Evolutionary conservation across 2,113 vertebrate species (phyloP).

Genomic region (Heloderma charlesbogerti): DNA sequence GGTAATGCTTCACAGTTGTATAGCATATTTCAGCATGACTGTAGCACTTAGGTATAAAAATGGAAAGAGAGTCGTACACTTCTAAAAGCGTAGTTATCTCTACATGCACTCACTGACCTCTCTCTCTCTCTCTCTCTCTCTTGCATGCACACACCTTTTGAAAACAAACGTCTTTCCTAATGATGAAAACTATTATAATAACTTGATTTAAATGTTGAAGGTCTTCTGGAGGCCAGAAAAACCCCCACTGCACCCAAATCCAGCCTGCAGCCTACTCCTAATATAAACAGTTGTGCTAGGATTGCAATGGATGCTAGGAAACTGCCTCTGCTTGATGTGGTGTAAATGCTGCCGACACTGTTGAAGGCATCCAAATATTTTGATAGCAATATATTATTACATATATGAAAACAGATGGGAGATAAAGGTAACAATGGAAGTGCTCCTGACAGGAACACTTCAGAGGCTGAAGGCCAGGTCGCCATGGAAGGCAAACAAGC

Average conservation of each 20-base stretch:
- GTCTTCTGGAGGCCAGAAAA: neutral
- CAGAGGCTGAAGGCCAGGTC: neutral
- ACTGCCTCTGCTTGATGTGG: neutral
- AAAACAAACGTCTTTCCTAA: neutral
- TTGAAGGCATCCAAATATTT: neutral
- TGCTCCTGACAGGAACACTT: neutral
- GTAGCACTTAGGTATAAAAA: too few species aligned
- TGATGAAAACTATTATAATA: neutral
- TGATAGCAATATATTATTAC: neutral
- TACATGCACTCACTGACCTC: neutral
- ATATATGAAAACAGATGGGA: conserved; percentile 2
- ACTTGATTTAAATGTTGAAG: neutral
- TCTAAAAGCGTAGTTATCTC: neutral
- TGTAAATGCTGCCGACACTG: neutral
- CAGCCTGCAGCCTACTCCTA: neutral
- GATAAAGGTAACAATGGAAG: neutral
- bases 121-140: neutral
- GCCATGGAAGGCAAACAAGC: neutral
- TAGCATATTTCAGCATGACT: too few species aligned
- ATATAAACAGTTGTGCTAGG: neutral
- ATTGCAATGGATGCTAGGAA: neutral
- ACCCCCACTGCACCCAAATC: neutral
- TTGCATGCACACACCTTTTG: neutral
- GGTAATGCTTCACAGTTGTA: neutral
- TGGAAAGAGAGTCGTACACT: too few species aligned